A percentile compares a stretch with the other conserved stretches of the same genome.
Evolutionary conservation across 2,797 vertebrate species (phyloP).

Genomic region (Rhinatrema bivittatum): DNA sequence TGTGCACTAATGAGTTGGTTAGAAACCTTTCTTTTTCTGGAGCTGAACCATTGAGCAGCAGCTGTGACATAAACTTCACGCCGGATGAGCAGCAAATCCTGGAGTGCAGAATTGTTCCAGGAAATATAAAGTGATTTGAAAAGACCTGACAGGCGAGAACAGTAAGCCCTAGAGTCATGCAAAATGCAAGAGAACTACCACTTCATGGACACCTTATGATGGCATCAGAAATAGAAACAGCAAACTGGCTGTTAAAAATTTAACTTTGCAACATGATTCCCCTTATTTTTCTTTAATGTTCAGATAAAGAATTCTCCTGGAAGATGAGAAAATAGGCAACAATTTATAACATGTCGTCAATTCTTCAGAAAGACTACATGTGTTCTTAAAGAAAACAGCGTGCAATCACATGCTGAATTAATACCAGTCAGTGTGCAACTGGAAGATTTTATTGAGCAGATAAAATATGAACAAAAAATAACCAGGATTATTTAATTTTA

Average conservation of each 20-base stretch:
- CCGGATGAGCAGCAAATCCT: constrained; percentile 67
- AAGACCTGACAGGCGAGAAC: constrained; percentile 87
- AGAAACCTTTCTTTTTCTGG: constrained; percentile 24
- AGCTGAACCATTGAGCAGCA: constrained; percentile 44
- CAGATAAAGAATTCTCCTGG: no score
- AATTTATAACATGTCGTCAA: no score
- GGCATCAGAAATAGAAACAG: constrained; percentile 42
- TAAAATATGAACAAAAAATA: no score
- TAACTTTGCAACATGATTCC: constrained; percentile 34
- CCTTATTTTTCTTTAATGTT: no score
- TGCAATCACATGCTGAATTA: no score
- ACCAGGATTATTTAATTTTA: no score
- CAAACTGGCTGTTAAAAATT: constrained; percentile 39
- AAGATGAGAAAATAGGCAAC: no score
- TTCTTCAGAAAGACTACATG: no score
- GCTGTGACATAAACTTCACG: constrained; percentile 46
- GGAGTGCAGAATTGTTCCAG: constrained; percentile 72
- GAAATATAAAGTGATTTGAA: constrained; percentile 82
- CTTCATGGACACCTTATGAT: constrained; percentile 50
- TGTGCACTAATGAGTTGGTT: background rate
- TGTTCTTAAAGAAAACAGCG: no score
- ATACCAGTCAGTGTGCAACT: no score
- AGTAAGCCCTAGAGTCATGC: constrained; percentile 83
- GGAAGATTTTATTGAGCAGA: no score
- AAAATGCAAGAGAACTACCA: constrained; percentile 87